Percentiles rank a stretch among this genome's conserved stretches.
Conservation (phyloP, 2,797 vertebrate species). For the Leuciscus waleckii region DNA sequence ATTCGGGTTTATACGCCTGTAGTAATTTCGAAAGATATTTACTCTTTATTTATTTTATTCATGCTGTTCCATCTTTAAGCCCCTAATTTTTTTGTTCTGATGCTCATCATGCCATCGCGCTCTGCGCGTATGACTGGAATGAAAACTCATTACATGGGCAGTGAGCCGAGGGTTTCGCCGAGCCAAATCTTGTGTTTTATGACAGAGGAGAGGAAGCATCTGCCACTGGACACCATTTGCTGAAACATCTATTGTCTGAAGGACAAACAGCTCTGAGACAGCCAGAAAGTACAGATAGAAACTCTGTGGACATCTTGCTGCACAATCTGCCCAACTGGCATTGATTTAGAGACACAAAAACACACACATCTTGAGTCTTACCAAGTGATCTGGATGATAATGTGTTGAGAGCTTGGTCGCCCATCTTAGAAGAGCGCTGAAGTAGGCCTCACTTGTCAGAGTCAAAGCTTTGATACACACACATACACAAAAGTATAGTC, state of each 20-base stretch:
- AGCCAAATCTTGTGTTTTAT: conserved; percentile 22
- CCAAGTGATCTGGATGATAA: conserved; percentile 89
- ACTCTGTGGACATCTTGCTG: conserved; percentile 38
- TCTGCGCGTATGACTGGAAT: neutral
- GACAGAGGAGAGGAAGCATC: conserved; percentile 26
- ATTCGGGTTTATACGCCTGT: neutral
- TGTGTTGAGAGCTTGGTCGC: conserved; percentile 90
- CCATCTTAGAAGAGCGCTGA: conserved; percentile 91
- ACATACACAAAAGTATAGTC: conserved; percentile 12
- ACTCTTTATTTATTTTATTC: neutral
- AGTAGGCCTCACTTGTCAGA: conserved; percentile 89
- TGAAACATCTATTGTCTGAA: conserved; percentile 13
- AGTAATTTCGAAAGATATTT: conserved; percentile 21
- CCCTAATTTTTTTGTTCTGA: neutral
- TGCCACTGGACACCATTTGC: conserved; percentile 18
- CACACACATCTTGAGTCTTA: conserved; percentile 70
- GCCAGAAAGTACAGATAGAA: conserved; percentile 39
- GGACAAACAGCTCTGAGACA: neutral
- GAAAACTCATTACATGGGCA: conserved; percentile 6
- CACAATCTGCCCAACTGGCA: conserved; percentile 37
- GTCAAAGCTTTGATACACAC: conserved; percentile 79
- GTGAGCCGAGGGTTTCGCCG: neutral
- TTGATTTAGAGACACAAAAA: conserved; percentile 36
- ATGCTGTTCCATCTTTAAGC: neutral
- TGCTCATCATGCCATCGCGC: no score